phyloP scores from a whole-genome alignment of 2,888 invertebrate species.

The Tortricodes alternella region DNA sequence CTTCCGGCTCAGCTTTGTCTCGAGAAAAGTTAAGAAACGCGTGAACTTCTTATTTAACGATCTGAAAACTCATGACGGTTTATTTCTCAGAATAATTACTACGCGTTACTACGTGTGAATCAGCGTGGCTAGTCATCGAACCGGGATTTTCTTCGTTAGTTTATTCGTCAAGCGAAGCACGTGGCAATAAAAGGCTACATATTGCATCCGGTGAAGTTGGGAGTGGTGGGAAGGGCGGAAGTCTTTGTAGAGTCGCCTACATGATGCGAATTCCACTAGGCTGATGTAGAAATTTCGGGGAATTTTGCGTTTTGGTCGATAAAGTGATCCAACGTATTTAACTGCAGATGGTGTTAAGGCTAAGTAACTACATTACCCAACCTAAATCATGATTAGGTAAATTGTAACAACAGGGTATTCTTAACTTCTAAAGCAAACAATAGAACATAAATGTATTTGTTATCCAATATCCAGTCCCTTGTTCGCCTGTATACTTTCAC shows the following conservation, averaged over 20 bases:
- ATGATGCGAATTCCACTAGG: conserved; percentile 46
- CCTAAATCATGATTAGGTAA: background rate
- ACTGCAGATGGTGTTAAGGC: too few relatives aligned
- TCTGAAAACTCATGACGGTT: conserved; percentile 32
- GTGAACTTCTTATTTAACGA: conserved; percentile 34
- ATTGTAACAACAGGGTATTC: background rate
- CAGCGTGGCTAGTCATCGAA: conserved; percentile 38
- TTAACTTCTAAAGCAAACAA: conserved; percentile 16
- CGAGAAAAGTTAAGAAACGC: conserved; percentile 35
- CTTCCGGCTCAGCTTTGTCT: conserved; percentile 62
- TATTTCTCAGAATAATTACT: conserved; percentile 40
- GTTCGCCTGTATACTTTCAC: conserved; percentile 63
- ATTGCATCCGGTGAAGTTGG: conserved; percentile 61
- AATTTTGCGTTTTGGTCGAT: background rate
- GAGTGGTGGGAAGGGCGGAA: conserved; percentile 64
- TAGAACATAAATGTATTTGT: conserved; percentile 16
- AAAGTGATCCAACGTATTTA: too few relatives aligned
- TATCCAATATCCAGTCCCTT: conserved; percentile 42
- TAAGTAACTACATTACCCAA: too few relatives aligned
- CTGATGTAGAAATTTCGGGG: background rate
- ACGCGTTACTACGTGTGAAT: conserved; percentile 52
- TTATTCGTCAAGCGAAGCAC: conserved; percentile 56
- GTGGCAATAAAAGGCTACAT: conserved; percentile 60
- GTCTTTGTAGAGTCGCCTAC: conserved; percentile 60
- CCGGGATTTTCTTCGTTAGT: conserved; percentile 34